These are phyloP conservation scores for Danio tinwini DNA, from an alignment of 2,797 vertebrate species.

Conservation along the genomic window DNA sequence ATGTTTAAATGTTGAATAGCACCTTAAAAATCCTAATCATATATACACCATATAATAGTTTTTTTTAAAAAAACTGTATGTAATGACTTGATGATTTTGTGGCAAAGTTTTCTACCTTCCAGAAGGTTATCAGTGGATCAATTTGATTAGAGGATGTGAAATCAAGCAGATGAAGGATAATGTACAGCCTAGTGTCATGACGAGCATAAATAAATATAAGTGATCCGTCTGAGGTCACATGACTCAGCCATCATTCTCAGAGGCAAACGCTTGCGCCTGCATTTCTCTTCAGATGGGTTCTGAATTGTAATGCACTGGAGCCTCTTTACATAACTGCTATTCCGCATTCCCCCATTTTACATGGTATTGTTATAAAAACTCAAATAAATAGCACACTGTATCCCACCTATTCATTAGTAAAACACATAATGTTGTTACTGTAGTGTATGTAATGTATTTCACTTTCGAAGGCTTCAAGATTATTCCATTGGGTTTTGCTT, in stretches of 20 bases:
- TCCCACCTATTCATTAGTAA: not conserved
- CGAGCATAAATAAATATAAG: slow-evolving; percentile 52
- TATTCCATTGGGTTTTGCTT: not conserved
- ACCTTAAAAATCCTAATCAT: no score
- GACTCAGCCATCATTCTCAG: slow-evolving; percentile 31
- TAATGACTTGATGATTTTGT: not conserved
- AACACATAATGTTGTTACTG: not conserved
- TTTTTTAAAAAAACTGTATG: not conserved
- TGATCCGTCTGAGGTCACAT: slow-evolving; percentile 51
- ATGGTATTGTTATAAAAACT: not conserved
- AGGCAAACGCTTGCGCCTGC: slow-evolving; percentile 45
- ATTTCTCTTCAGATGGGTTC: slow-evolving; percentile 15
- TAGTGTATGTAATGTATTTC: not conserved
- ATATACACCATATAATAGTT: not conserved
- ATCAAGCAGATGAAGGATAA: slow-evolving; percentile 19
- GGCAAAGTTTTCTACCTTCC: not conserved
- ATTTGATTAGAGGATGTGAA: slow-evolving; percentile 25
- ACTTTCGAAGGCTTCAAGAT: not conserved
- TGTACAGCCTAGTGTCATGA: slow-evolving; percentile 39
- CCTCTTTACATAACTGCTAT: not conserved
- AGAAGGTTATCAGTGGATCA: not conserved
- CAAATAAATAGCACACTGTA: not conserved
- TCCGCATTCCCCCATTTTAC: not conserved
- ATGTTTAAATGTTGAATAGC: no score
- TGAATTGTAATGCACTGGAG: slow-evolving; percentile 19